Evolutionary conservation across 2,113 vertebrate genomes (phyloP).

Genomic region (Zosterops hypoxanthus): DNA sequence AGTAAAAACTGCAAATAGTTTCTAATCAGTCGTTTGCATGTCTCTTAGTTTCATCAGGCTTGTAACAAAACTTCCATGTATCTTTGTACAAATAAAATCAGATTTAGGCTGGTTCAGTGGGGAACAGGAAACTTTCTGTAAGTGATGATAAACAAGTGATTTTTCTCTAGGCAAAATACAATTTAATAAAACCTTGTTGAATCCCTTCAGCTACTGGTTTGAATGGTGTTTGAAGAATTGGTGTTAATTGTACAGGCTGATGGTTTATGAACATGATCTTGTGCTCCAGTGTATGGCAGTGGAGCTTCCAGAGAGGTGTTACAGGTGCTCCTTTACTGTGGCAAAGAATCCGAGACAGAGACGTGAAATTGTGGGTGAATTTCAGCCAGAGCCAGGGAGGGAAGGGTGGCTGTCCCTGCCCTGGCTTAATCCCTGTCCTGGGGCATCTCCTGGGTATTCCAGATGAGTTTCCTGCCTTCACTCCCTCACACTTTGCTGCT

Average conservation of each 20-base stretch:
- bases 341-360: background rate
- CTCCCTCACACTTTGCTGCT: fast-evolving
- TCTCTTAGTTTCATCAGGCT: background rate
- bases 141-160: background rate
- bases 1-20: background rate
- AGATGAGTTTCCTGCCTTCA: background rate
- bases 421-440: background rate
- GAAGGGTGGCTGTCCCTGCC: fast-evolving
- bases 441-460: background rate
- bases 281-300: background rate
- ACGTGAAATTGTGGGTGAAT: background rate
- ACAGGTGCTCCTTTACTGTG: background rate
- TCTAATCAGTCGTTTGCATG: background rate
- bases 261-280: background rate
- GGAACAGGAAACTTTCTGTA: background rate
- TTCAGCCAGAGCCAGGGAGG: fast-evolving
- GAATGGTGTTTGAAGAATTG: background rate
- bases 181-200: background rate
- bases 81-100: background rate
- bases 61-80: background rate
- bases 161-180: background rate
- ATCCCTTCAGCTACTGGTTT: background rate
- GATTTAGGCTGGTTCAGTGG: background rate
- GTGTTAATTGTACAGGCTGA: background rate
- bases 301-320: background rate